These are phyloP conservation scores for Bryconaethiops microstoma DNA, from an alignment of 2,797 vertebrate species.

Conservation along the genomic window DNA sequence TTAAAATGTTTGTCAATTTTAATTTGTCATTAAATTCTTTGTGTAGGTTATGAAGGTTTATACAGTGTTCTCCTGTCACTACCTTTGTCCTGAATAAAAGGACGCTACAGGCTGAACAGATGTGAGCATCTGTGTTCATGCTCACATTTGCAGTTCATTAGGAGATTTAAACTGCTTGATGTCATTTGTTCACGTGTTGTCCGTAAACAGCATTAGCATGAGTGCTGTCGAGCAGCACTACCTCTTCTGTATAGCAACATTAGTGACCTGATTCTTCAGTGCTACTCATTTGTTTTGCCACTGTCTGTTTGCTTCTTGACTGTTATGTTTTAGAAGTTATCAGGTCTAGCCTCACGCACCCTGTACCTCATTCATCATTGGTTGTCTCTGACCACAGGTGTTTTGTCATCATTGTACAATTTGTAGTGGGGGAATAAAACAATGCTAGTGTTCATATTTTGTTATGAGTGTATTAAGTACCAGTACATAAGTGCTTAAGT, in stretches of 20 bases:
- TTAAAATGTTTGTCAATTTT: too few relatives aligned
- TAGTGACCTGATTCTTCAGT: neutral
- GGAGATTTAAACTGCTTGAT: slow-evolving; percentile 41
- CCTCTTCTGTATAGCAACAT: neutral
- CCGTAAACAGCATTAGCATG: slow-evolving; percentile 36
- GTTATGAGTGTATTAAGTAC: neutral
- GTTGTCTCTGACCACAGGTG: neutral
- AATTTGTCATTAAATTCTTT: too few relatives aligned
- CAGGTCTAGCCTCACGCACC: neutral
- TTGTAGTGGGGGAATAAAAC: neutral
- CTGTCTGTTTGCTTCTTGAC: neutral
- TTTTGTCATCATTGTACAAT: neutral
- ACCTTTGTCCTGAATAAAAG: neutral
- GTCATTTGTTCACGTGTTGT: slow-evolving; percentile 57
- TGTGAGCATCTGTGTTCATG: slow-evolving; percentile 10
- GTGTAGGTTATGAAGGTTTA: neutral
- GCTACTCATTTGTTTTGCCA: neutral
- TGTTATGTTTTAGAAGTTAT: neutral
- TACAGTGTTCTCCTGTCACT: neutral
- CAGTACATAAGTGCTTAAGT: too few relatives aligned
- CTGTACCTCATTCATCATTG: neutral
- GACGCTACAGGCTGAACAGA: neutral
- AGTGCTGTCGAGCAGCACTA: neutral
- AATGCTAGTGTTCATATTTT: neutral
- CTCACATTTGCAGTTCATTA: slow-evolving; percentile 50